These are phyloP conservation scores for Setophaga coronata DNA, from an alignment of 2,113 vertebrate genomes.

Conservation along the genomic window DNA sequence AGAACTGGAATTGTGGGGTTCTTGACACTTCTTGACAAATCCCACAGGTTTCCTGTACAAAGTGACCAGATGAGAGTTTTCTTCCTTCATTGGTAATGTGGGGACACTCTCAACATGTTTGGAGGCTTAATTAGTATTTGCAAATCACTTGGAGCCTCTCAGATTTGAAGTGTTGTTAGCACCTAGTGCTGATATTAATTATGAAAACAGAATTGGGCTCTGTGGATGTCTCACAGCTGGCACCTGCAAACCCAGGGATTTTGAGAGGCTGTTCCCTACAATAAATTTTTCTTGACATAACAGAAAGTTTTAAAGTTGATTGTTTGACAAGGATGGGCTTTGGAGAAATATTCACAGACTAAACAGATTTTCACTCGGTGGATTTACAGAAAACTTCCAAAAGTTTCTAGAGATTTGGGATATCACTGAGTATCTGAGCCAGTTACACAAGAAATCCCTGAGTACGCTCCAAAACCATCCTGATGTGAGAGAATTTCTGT, in stretches of 20 bases:
- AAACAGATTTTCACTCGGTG: not conserved
- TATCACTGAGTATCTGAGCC: not conserved
- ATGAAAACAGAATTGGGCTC: not conserved
- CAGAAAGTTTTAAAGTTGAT: not conserved
- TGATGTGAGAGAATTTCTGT: not conserved
- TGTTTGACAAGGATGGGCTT: not conserved
- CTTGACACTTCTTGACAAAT: not conserved
- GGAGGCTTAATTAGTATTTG: not conserved
- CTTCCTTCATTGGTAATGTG: not conserved
- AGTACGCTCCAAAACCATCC: not conserved
- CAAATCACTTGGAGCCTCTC: not conserved
- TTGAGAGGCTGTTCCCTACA: not conserved
- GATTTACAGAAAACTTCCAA: not conserved
- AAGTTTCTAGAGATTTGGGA: not conserved
- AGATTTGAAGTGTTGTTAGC: not conserved
- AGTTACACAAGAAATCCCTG: not conserved
- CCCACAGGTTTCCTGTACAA: not conserved
- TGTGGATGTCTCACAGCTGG: not conserved
- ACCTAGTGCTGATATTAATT: not conserved
- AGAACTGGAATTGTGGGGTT: not conserved
- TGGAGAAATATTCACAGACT: not conserved
- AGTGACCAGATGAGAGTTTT: not conserved
- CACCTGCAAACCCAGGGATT: not conserved
- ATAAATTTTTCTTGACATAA: not conserved
- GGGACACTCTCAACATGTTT: not conserved